Base-by-base conservation (phyloP, 2,888 invertebrate genomes). In the Apodemia zela region DNA sequence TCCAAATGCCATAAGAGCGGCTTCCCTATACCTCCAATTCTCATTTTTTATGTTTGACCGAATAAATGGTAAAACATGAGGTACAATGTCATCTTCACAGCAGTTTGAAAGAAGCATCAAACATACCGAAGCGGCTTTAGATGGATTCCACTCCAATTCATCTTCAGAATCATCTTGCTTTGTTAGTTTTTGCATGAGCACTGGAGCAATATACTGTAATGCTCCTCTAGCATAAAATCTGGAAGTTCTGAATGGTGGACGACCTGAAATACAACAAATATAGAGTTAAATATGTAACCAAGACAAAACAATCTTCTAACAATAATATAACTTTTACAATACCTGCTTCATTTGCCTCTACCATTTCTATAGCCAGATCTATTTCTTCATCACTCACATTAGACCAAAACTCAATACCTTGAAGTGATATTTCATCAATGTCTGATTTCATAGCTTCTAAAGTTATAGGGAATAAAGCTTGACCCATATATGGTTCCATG, bases 401-500 rank as follows among this genome's bases (percentile, higher is more conserved):
- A 5, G 99, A 99, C 99, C 99, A 99, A 91, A 99, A 99, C 87
- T 99, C 99, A 82, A 99, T 99, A 71, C 99, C 99, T 93, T 99
- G 99, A 64, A 99, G 93, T 18, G 98, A 96, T 63, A 99, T 96
- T 73, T 99, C 98, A 89, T 99, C 98, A 70, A 97, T 94, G 69
- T 98, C 98, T 18, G 97, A 97, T 82, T 98, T 98, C 98, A 99
- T 99, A 11, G 99, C 99, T 87, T 98, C 98, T 79, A 99, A 92
- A 10, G 99, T 99, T 65, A 99, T 99, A 35, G 99, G 98, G 86
- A 99, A 99, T 18, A 99, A 91, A 15, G 99, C 99, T 79, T 96
- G 97, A 0, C 96, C 98, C 99, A 99, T 99, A 80, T 99, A 99
- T 15, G 97, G 96, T 83, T 99, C 99, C 99, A 99, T 99, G 81